These are phyloP conservation scores for Rousettus madagascariensis DNA, from an alignment of 2,797 vertebrate species.

Conservation along the genomic window DNA sequence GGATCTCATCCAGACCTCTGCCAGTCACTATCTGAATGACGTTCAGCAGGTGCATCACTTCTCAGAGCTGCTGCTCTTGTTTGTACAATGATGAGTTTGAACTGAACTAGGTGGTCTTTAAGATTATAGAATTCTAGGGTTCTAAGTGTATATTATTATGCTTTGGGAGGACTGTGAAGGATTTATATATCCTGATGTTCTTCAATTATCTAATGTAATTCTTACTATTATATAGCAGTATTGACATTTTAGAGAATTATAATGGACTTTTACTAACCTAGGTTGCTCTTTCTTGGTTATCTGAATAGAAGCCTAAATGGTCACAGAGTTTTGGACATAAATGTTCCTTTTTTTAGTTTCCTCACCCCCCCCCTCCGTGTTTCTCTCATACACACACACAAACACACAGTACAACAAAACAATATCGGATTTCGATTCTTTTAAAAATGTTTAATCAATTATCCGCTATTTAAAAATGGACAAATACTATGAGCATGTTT, in stretches of 20 bases:
- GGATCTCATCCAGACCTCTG: not conserved
- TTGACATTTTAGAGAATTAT: constrained; percentile 49
- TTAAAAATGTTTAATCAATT: constrained; percentile 15
- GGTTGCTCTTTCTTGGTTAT: constrained; percentile 10
- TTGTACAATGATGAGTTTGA: not conserved
- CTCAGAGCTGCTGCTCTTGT: not conserved
- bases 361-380: no score
- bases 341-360: not conserved
- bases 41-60: not conserved
- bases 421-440: constrained; percentile 39
- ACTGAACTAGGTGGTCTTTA: constrained; percentile 18
- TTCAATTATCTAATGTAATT: not conserved
- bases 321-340: not conserved
- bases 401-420: not conserved
- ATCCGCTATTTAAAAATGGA: constrained; percentile 33
- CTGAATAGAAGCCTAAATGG: not conserved
- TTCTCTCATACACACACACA: not conserved
- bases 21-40: not conserved
- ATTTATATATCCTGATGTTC: constrained; percentile 48
- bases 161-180: constrained; percentile 6
- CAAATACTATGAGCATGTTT: constrained; percentile 21
- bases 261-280: constrained; percentile 26
- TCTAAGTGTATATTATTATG: not conserved
- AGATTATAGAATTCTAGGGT: constrained; percentile 20
- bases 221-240: not conserved